A percentile compares a stretch with the other conserved stretches of the same genome.
Evolutionary conservation across 2,797 vertebrate species (phyloP).

Genomic region (Vireo griseus): DNA sequence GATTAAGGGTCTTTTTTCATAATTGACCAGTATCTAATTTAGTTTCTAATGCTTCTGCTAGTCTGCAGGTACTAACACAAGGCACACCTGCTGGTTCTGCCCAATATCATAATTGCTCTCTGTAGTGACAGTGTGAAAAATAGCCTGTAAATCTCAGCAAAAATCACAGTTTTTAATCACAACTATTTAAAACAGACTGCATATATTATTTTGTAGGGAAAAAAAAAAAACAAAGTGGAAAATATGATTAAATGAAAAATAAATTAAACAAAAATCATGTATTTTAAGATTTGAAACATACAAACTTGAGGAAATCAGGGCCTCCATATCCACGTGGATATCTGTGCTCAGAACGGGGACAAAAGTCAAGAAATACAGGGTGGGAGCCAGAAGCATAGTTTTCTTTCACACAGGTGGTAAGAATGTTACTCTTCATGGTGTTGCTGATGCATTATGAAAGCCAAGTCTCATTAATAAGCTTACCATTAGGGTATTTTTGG

Average conservation of each 20-base stretch:
- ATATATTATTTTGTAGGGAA: not conserved
- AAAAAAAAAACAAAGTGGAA: accelerated
- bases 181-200: not conserved
- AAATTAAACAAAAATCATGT: not conserved
- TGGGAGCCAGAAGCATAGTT: not conserved
- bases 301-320: not conserved
- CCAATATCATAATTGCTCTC: not conserved
- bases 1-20: not conserved
- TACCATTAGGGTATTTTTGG: not conserved
- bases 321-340: not conserved
- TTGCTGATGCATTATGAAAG: not conserved
- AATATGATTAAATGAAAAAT: not conserved
- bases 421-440: not conserved
- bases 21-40: not conserved
- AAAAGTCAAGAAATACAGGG: not conserved
- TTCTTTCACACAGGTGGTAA: not conserved
- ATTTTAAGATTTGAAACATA: not conserved
- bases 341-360: not conserved
- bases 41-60: not conserved
- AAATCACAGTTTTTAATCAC: not conserved
- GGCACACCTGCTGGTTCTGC: not conserved
- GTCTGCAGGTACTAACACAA: not conserved
- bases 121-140: not conserved
- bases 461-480: not conserved
- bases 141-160: not conserved